phyloP scores from a whole-genome alignment of 37 sponge, comb jelly and placozoan species.

The Axinella damicornis region DNA sequence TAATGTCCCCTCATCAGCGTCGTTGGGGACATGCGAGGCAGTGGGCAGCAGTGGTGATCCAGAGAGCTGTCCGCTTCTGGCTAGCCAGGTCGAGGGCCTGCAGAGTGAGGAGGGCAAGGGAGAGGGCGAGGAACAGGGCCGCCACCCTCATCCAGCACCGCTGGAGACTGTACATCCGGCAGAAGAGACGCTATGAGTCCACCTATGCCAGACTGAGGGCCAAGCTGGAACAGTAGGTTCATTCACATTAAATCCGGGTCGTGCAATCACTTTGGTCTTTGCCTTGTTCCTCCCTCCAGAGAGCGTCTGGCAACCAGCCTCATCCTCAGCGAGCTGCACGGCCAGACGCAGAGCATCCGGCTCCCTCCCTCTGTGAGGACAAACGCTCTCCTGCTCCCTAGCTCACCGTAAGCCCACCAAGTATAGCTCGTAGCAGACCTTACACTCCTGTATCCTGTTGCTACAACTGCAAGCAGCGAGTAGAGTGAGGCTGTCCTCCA shows the following conservation, averaged over 20 bases:
- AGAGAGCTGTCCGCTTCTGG: slow-evolving; percentile 36
- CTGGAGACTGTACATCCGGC: slow-evolving; percentile 70
- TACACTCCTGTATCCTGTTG: too few species aligned
- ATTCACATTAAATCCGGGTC: neutral
- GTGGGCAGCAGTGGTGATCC: slow-evolving; percentile 66
- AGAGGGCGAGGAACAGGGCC: slow-evolving; percentile 39
- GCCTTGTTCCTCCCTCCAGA: neutral
- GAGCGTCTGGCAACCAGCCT: slow-evolving; percentile 47
- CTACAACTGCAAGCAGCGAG: too few species aligned
- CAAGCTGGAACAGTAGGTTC: slow-evolving; percentile 62
- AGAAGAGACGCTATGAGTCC: slow-evolving; percentile 77
- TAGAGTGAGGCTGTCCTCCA: too few species aligned
- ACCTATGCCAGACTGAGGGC: slow-evolving; percentile 62
- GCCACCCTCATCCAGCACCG: slow-evolving; percentile 73
- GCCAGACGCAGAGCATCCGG: slow-evolving; percentile 30
- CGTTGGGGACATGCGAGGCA: slow-evolving; percentile 4
- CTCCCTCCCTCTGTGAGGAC: slow-evolving; percentile 30
- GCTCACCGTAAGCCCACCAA: neutral
- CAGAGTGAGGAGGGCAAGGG: slow-evolving; percentile 35
- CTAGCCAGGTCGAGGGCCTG: slow-evolving; percentile 26
- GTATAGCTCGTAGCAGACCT: too few species aligned
- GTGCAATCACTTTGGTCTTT: too few species aligned
- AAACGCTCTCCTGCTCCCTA: neutral
- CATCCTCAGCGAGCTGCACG: slow-evolving; percentile 44
- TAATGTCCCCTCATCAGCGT: slow-evolving; percentile 16